Evolutionary conservation across 2,888 invertebrate genomes (phyloP).

Genomic region (Lacanobia wlatinum): DNA sequence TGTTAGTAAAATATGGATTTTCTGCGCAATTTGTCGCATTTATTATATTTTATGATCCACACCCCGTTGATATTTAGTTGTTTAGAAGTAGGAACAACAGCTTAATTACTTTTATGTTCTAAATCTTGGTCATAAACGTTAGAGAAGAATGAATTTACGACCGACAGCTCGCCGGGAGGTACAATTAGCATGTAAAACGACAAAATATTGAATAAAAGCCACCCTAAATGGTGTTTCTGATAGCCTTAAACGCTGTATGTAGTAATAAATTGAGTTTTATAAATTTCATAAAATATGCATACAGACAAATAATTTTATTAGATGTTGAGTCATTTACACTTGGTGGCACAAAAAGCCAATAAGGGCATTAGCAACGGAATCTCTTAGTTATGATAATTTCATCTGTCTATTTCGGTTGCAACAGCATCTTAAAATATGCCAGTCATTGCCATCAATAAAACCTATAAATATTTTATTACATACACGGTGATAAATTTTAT

Average conservation of each 20-base stretch:
- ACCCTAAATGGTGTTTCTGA: neutral
- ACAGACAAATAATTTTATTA: neutral
- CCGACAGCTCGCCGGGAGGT: conserved; percentile 6
- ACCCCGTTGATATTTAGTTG: conserved; percentile 27
- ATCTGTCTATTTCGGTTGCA: neutral
- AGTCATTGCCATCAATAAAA: neutral
- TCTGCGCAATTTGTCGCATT: neutral
- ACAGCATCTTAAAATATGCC: neutral
- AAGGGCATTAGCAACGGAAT: conserved; percentile 5
- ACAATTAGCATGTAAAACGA: conserved; percentile 21
- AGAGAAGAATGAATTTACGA: conserved; percentile 31
- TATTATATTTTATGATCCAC: conserved; percentile 14
- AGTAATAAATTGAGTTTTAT: conserved; percentile 23
- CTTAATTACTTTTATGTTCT: conserved; percentile 24
- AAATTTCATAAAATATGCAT: neutral
- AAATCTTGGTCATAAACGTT: conserved; percentile 15
- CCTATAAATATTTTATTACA: conserved; percentile 1
- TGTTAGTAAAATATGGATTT: neutral
- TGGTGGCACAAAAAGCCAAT: neutral
- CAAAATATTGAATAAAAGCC: neutral
- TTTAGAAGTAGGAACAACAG: conserved; percentile 26
- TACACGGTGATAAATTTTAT: conserved; percentile 17
- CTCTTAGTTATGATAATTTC: conserved; percentile 3
- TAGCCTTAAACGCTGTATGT: conserved; percentile 7
- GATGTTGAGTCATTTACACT: neutral